Base-by-base conservation (phyloP, 2,113 vertebrate genomes). In the Chionomys nivalis region DNA sequence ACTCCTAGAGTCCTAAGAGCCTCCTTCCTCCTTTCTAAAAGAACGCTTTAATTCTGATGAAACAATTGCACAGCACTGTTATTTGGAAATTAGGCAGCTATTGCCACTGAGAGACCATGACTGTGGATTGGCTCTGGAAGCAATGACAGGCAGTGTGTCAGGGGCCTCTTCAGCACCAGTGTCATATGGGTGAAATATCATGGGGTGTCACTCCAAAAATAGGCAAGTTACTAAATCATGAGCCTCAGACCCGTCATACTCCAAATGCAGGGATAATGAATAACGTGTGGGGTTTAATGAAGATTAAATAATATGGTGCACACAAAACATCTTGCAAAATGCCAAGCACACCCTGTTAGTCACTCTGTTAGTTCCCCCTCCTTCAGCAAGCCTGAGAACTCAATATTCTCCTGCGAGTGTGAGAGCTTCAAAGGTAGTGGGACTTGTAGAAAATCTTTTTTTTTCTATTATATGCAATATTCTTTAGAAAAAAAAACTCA, bases 261-360 rank as follows among this genome's bases (percentile, higher is more conserved):
- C 89, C 83, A 82, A 91, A 78, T 5, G 36, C 26, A 89, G 8
- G 52, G 26, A n/a, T 82, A 81, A 94, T 47, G 86, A 36, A 70
- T 65, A 70, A 63, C 55, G n/a, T 87, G 47, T 63, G 33, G 36
- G 8, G 42, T 86, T 91, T 94, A 81, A 72, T 87, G 7, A 92
- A 88, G 47, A 94, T 91, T 55, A 72, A 95, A 73, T 42, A 28
- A 28, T 8, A 58, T 0, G 75, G 23, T 63, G 3, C 85, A 75
- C 4, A 42, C 24, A 90, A 82, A 93, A 6, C 21, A 73, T n/a
- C 78, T 95, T 82, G 31, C 33, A 58, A 93, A 94, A 78, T 77
- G 61, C 39, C 39, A 77, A 58, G 42, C 42, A 68, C 5, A 39
- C 65, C 65, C n/a, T 42, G 7, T 63, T 89, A 63, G 9, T 86